Base-by-base conservation (phyloP, 2,888 invertebrate species). In the Lochmaea capreae region DNA sequence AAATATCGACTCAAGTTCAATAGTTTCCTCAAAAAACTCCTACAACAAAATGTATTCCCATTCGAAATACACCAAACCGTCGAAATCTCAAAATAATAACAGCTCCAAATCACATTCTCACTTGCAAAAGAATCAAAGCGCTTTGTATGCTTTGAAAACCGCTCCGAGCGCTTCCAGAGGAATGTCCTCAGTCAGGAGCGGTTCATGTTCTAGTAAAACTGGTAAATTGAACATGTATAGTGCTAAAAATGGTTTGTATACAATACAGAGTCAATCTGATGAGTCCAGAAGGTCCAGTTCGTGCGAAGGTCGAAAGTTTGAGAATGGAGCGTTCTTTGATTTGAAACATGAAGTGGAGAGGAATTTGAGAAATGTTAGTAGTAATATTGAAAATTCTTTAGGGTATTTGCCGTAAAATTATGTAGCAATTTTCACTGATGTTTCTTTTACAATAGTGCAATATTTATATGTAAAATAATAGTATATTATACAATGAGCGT, bases 321-420 rank as follows among this genome's bases (percentile, higher is more conserved):
- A 75, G 16, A 73, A 76, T 42, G 73, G 79, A 58, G 79, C 80
- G 3, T 84, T 81, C 75, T 80, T 81, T 39, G 79, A 82, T 9
- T 65, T 81, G 26, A 79, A 79, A 14, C 66, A 75, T 2, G 73
- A 71, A 26, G 71, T 74, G 43, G 70, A 75, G 9, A 65, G 66
- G 14, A 71, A 72, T 54, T 71, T 67, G 14, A 80, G 79, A 39
- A 80, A 79, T 18, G 79, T 82, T 63, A 90, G 89, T 79, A 88
- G 88, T 59, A 91, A 89, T 80, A 87, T 92, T 54, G 92, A 92
- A 84, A 91, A 91, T 80, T 91, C 92, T 5, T 84, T 92, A 33
- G 92, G 92, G 8, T 92, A 92, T 84, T 85, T 92, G 71, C 92
- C 92, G 14, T 92, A n/a, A n/a, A n/a, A n/a, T n/a, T n/a, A n/a